Evolutionary conservation across 2,113 vertebrate genomes (phyloP).

Genomic region (Neodon shergylaensis): DNA sequence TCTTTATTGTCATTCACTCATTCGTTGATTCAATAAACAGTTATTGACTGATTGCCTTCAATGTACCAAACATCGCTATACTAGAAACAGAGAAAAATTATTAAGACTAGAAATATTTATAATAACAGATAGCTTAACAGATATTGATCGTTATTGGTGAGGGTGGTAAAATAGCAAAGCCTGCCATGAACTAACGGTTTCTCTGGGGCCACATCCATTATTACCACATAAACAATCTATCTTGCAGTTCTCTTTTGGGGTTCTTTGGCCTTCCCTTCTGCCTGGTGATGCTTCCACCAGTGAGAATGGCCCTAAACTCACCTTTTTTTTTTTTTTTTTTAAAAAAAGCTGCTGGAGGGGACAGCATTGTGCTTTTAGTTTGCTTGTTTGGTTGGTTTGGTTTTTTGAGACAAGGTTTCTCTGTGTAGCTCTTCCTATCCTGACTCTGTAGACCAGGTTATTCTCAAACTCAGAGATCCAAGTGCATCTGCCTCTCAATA

Average conservation of each 20-base stretch:
- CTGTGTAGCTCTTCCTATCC: not conserved
- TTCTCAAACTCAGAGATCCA: not conserved
- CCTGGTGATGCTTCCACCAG: not conserved
- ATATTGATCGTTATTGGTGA: not conserved
- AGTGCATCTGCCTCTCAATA: not conserved
- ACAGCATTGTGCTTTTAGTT: not conserved
- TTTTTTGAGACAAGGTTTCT: not conserved
- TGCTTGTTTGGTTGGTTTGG: not conserved
- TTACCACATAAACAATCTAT: not conserved
- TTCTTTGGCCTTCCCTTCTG: not conserved
- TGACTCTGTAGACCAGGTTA: not conserved
- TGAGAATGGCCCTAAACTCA: not conserved
- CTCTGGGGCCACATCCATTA: not conserved
- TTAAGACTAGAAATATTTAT: not conserved
- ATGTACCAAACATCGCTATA: not conserved
- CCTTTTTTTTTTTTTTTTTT: not conserved
- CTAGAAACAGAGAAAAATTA: slow-evolving; percentile 22
- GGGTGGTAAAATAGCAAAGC: not conserved
- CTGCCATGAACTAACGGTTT: not conserved
- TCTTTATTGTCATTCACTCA: slow-evolving; percentile 2
- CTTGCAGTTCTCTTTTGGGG: not conserved
- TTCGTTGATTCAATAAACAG: slow-evolving; percentile 2
- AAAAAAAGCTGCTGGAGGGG: not conserved
- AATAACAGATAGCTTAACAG: not conserved
- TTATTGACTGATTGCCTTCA: slow-evolving; percentile 24